Conservation (phyloP, 1,140 invertebrate genomes). For the Drosophila funebris region DNA sequence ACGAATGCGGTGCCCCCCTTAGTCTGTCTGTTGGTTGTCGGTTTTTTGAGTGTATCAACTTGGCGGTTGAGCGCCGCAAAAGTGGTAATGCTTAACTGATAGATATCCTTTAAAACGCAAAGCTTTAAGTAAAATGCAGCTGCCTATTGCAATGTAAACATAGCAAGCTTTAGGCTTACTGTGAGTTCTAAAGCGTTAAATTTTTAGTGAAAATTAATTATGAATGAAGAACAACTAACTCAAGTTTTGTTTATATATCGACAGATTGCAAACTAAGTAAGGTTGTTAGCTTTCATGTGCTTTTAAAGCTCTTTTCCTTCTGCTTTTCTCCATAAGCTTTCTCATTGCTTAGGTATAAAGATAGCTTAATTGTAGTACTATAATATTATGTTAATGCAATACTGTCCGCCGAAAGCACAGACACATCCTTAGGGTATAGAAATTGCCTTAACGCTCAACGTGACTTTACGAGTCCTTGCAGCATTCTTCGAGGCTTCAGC, state of each 20-base stretch:
- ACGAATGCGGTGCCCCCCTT: conserved; percentile 4
- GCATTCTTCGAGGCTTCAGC: conserved; percentile 30
- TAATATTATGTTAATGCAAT: not conserved
- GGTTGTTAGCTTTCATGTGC: not conserved
- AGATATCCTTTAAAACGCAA: conserved; percentile 12
- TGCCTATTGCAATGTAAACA: not conserved
- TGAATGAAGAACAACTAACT: no score
- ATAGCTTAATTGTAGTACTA: not conserved
- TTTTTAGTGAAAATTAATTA: no score
- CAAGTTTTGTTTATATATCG: no score
- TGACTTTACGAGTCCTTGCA: conserved; percentile 10
- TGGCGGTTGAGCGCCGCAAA: conserved; percentile 7
- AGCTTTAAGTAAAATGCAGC: not conserved
- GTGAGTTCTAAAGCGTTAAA: no score
- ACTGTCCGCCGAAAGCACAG: not conserved
- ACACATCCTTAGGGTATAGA: conserved; percentile 8
- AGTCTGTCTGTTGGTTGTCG: not conserved
- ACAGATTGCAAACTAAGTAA: no score
- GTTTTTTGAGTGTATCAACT: conserved; percentile 31
- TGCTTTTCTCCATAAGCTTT: not conserved
- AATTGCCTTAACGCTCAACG: conserved; percentile 10
- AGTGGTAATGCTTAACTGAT: not conserved
- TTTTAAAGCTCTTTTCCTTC: not conserved
- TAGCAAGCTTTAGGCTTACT: not conserved
- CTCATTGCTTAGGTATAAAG: not conserved